Evolutionary conservation across 2,113 vertebrate species (phyloP), one percentile per base, ranked within the genome.

Genomic region (Corythaeola cristata): DNA sequence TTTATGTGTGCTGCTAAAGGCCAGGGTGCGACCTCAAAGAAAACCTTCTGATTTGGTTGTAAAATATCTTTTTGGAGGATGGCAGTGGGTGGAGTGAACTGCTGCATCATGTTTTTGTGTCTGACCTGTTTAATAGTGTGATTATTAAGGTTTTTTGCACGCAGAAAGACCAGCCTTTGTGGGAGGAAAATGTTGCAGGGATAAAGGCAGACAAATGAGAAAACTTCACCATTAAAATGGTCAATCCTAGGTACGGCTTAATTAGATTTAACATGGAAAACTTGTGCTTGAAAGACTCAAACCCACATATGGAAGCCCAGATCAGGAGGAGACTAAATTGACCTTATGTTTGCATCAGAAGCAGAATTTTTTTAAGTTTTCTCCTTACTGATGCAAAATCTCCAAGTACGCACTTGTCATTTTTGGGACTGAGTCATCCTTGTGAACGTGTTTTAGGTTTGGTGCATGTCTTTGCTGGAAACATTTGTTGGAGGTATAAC

Each of bases 21-120:
- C 96, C 97, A 93, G 98, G 97, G 98, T 97, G 98, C 95, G 89
- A 97, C 97, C 95, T 97, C 97, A 97, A 96, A 93, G 67, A 84
- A 95, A 85, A 85, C 84, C 63, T 93, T 83, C 95, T 97, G 97
- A 94, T 97, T 98, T 98, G 97, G 97, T 93, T 96, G 93, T 86
- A 95, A 97, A 97, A 96, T 95, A 89, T 68, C 92, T 79, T 96
- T 97, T 86, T 66, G 71, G 79, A 93, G 82, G 81, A 74, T 68
- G 75, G 66, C 39, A 5, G 63, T 84, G 94, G 97, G 97, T 89
- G 85, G 93, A 76, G 94, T 72, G 93, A 97, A 97, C 68, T 97
- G 97, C 97, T 97, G 94, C 84, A 68, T 98, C 97, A 96, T 90
- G 85, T 39, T 93, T 96, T 94, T 93, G 58, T 89, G 80, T 91